Evolutionary conservation across 2,797 vertebrate genomes (phyloP).

Genomic region (Microcaecilia unicolor): DNA sequence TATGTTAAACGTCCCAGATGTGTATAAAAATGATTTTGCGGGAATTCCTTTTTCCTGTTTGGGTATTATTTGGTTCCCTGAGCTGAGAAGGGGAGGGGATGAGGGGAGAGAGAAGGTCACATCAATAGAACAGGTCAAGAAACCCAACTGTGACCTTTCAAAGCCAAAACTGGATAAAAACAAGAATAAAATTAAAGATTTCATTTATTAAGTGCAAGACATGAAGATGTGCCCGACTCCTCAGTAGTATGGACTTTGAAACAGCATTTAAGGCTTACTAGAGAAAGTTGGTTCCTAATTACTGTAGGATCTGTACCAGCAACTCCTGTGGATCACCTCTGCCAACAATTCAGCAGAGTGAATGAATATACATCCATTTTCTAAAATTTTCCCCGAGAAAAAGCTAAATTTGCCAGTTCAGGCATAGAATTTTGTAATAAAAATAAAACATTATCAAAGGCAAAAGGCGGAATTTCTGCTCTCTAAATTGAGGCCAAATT

Average conservation of each 20-base stretch:
- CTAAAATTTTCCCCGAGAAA: no score
- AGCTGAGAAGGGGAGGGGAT: constrained; percentile 73
- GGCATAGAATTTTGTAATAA: constrained; percentile 9
- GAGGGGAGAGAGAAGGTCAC: no score
- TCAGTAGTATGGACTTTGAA: constrained; percentile 40
- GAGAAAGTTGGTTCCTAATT: constrained; percentile 46
- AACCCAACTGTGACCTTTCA: constrained; percentile 48
- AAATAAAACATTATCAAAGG: constrained; percentile 8
- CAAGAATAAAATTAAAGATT: constrained; percentile 26
- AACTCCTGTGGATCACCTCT: constrained; percentile 37
- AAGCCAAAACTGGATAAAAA: constrained; percentile 30
- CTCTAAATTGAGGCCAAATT: background rate
- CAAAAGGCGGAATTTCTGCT: constrained; percentile 2
- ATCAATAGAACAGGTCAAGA: constrained; percentile 45
- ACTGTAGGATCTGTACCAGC: constrained; percentile 36
- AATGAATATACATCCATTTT: constrained; percentile 26
- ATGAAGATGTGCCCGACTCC: constrained; percentile 41
- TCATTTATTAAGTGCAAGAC: constrained; percentile 38
- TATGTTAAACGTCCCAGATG: constrained; percentile 57
- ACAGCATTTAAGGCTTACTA: constrained; percentile 49
- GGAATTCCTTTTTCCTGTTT: constrained; percentile 33
- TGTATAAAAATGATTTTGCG: constrained; percentile 41
- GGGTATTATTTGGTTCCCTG: constrained; percentile 51
- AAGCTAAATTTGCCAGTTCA: constrained; percentile 24
- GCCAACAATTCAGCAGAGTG: constrained; percentile 33